These are phyloP conservation scores for Scelioninae gen. 1 DNA, from an alignment of 2,888 invertebrate species.

Conservation along the genomic window DNA sequence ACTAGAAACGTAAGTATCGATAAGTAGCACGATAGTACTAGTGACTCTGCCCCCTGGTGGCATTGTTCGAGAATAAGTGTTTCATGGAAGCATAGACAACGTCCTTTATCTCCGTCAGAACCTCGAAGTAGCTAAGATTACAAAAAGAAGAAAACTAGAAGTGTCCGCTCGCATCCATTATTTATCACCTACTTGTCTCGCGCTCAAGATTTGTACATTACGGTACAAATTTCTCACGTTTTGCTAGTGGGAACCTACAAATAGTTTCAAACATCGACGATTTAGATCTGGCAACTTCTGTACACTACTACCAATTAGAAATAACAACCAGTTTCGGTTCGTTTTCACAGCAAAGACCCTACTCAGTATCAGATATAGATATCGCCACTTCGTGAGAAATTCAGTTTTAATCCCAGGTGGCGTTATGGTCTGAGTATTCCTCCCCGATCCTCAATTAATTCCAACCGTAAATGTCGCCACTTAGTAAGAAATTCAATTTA, in stretches of 20 bases:
- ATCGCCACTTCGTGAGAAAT: too few relatives aligned
- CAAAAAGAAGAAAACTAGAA: background rate
- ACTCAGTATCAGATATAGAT: too few relatives aligned
- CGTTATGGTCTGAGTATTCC: too few relatives aligned
- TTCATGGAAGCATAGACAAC: slow-evolving; percentile 72
- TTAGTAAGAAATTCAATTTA: too few relatives aligned
- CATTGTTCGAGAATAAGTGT: slow-evolving; percentile 59
- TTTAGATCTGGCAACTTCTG: background rate
- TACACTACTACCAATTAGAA: background rate
- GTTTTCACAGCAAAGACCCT: too few relatives aligned
- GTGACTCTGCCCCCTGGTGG: slow-evolving; percentile 69
- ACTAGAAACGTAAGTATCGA: slow-evolving; percentile 69
- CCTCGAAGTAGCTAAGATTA: slow-evolving; percentile 54
- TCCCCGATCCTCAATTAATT: too few relatives aligned
- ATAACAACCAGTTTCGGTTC: too few relatives aligned
- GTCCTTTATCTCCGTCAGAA: slow-evolving; percentile 21
- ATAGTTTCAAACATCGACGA: slow-evolving; percentile 21
- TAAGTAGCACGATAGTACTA: slow-evolving; percentile 70
- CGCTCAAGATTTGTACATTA: slow-evolving; percentile 17
- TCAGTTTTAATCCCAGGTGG: too few relatives aligned
- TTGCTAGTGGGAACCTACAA: slow-evolving; percentile 7
- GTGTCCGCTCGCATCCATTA: background rate
- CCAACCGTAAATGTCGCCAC: too few relatives aligned
- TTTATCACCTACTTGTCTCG: slow-evolving; percentile 14
- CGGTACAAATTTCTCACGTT: background rate